Evolutionary conservation across 2,888 invertebrate species (phyloP), one percentile per base, ranked within the genome.

Genomic region (Metopia argyrocephala): DNA sequence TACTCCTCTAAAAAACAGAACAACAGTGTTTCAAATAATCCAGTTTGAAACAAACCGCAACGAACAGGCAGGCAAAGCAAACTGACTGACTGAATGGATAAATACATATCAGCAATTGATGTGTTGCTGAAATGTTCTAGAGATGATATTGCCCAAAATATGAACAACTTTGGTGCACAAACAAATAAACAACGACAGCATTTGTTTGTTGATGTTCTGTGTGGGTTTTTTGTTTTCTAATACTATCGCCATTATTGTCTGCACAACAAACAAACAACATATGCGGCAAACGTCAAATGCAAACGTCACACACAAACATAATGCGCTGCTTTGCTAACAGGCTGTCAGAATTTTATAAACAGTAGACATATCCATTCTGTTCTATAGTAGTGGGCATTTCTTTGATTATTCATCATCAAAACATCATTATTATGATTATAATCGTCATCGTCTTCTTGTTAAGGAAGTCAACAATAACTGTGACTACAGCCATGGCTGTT

Each of bases 301-400:
- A 87, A 78, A 87, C 89, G 89, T 89, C 88, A 88, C 89, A 89
- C 88, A 89, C 88, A 86, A 89, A 89, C 87, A 85, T 86, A 87
- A 86, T 78, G 84, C 88, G 88, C 88, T 87, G 89, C 87, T 84
- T 84, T 78, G 61, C 61, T 84, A 88, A 73, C 85, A 89, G 89
- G 87, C 88, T 86, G 79, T 27, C 89, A 88, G 86, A 78, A 38
- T 84, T 27, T n/a, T 38, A 48, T 56, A 82, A 75, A 52, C 74
- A 52, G 66, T 38, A 18, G 15, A n/a, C 52, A 66, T 18, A 28
- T 38, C 12, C 38, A 15, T 38, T 12, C 3, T 38, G 38, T 48
- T 48, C 18, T 48, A 20, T 20, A n/a, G 48, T 48, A n/a, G 48
- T 20, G 7, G 21, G 21, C 21, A 21, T 4, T 21, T 68, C 7